Percentiles rank a stretch among this genome's conserved stretches.
Evolutionary conservation across 2,797 vertebrate species (phyloP).

Genomic region (Propithecus deckenii): DNA sequence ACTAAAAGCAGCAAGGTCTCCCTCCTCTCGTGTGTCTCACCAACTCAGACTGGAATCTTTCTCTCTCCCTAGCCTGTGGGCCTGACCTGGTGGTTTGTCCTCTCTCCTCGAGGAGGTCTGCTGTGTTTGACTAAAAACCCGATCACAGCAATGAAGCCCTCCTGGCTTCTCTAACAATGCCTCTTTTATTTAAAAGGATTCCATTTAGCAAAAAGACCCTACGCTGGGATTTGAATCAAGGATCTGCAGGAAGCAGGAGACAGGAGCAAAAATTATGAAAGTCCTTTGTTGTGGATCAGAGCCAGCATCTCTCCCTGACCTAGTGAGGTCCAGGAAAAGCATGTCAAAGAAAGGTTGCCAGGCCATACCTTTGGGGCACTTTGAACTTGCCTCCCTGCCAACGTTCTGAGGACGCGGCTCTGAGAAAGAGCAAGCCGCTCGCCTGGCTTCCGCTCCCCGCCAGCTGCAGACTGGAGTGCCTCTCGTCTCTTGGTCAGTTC

Average conservation of each 20-base stretch:
- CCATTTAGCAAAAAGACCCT: neutral
- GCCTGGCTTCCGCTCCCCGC: neutral
- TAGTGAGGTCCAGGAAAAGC: neutral
- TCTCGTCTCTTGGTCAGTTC: neutral
- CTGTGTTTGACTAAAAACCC: neutral
- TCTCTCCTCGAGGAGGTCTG: neutral
- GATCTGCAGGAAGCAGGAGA: neutral
- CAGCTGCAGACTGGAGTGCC: neutral
- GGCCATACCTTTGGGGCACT: neutral
- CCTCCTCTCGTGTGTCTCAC: neutral
- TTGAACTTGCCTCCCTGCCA: neutral
- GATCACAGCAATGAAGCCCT: neutral
- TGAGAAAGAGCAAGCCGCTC: neutral
- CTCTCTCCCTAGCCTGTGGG: neutral
- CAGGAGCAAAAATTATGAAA: too few species aligned
- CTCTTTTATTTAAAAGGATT: neutral
- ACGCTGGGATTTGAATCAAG: neutral
- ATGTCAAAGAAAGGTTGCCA: neutral
- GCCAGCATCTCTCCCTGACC: neutral
- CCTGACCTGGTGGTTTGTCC: neutral
- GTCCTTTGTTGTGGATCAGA: neutral
- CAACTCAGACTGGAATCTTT: neutral
- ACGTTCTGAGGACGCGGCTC: neutral
- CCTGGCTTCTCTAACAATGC: neutral
- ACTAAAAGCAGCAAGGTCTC: neutral